phyloP scores from a whole-genome alignment of 1,140 invertebrate species.

The Dendrolimus kikuchii region DNA sequence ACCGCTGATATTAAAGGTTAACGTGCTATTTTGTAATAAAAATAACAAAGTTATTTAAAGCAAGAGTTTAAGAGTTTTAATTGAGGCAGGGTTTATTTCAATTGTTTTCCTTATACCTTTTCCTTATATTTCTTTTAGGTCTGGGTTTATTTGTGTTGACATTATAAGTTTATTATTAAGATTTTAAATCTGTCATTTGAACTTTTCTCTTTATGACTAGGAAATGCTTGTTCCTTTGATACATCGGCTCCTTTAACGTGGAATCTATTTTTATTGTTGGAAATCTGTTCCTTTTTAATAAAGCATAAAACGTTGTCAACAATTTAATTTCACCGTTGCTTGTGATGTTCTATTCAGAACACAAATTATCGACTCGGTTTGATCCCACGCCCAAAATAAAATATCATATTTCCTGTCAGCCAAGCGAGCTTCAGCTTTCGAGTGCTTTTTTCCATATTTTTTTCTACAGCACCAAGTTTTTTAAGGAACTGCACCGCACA shows the following conservation, averaged over 20 bases:
- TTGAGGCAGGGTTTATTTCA: background rate
- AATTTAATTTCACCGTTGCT: constrained; percentile 51
- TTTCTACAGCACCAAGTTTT: constrained; percentile 53
- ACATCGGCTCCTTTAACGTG: constrained; percentile 17
- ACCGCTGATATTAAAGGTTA: no score
- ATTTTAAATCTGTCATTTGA: constrained; percentile 1
- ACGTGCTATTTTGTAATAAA: no score
- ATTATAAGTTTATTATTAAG: background rate
- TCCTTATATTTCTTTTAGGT: no score
- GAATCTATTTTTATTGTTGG: constrained; percentile 20
- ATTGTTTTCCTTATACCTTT: no score
- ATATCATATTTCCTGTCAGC: constrained; percentile 70
- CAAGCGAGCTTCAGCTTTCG: constrained; percentile 52
- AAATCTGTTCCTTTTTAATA: constrained; percentile 27
- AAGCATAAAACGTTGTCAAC: constrained; percentile 40
- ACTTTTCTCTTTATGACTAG: constrained; percentile 4
- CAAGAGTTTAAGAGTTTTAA: background rate
- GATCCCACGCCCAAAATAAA: constrained; percentile 71
- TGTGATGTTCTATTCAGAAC: constrained; percentile 55
- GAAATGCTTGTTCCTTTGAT: constrained; percentile 17
- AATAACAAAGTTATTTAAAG: no score
- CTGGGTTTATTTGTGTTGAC: background rate
- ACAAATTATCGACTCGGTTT: constrained; percentile 67
- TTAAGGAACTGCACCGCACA: constrained; percentile 63
- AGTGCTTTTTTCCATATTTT: constrained; percentile 58